Evolutionary conservation across 92 coral and sea anemone genomes (phyloP).

Genomic region (Virgularia gustaviana): DNA sequence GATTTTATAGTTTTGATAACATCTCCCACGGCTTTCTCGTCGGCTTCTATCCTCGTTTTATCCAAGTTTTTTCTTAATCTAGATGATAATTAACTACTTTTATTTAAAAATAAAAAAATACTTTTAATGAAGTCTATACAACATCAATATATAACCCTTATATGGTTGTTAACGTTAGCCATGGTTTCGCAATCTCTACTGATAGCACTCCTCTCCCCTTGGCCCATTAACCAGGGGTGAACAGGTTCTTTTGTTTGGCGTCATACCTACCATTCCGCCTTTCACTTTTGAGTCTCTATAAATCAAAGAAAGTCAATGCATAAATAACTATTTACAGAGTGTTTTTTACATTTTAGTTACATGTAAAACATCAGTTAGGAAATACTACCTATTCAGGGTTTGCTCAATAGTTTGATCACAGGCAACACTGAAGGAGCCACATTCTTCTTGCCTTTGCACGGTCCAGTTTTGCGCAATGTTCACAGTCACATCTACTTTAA

Average conservation of each 20-base stretch:
- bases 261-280: constrained; percentile 11
- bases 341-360: background rate
- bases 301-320: background rate
- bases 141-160: too few species aligned
- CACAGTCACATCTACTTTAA: constrained; percentile 1
- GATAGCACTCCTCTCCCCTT: constrained; percentile 18
- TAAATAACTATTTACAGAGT: background rate
- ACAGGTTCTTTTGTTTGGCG: constrained; percentile 10
- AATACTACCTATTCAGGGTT: background rate
- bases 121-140: background rate
- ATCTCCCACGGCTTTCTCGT: background rate
- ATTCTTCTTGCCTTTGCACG: background rate
- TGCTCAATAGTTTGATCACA: too few species aligned
- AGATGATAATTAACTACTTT: too few species aligned
- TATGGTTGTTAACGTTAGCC: background rate
- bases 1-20: background rate
- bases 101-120: background rate
- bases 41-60: background rate
- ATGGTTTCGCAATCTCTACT: constrained; percentile 7
- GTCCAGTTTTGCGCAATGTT: constrained; percentile 10
- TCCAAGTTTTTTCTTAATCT: background rate
- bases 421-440: background rate
- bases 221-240: constrained; percentile 7
- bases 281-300: constrained; percentile 15
- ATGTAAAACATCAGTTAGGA: too few species aligned